Conservation (phyloP, 2,797 vertebrate species). For the Enteromius argenteus region DNA sequence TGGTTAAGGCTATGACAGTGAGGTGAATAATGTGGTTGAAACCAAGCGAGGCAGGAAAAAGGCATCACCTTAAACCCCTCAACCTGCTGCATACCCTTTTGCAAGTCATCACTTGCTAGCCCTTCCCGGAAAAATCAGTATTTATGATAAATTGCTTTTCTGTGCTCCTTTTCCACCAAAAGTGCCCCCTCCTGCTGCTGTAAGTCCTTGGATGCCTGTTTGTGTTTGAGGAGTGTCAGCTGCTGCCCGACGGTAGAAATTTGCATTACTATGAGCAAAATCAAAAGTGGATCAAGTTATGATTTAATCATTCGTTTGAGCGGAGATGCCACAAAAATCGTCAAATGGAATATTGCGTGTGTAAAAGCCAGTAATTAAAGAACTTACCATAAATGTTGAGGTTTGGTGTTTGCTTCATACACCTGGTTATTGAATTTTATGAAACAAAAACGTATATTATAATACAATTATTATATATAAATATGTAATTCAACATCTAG, state of each 20-base stretch:
- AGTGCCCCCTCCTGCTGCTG: not conserved
- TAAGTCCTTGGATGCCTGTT: not conserved
- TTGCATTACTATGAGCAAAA: slow-evolving; percentile 3
- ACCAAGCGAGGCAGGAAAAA: slow-evolving; percentile 37
- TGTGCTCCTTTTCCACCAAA: not conserved
- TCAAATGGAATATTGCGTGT: not conserved
- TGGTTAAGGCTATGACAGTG: slow-evolving; percentile 36
- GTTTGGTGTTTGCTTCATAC: no score
- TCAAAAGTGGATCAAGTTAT: slow-evolving; percentile 4
- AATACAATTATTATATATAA: not conserved
- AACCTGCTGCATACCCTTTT: slow-evolving; percentile 7
- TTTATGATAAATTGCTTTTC: not conserved
- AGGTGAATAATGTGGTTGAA: slow-evolving; percentile 53
- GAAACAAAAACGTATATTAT: not conserved
- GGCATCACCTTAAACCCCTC: slow-evolving; percentile 44
- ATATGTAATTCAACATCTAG: not conserved
- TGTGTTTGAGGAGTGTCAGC: not conserved
- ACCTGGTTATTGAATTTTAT: not conserved
- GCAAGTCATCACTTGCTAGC: not conserved
- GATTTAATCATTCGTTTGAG: not conserved
- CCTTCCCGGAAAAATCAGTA: slow-evolving; percentile 44
- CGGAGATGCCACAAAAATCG: not conserved
- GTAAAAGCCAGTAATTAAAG: not conserved
- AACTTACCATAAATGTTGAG: not conserved
- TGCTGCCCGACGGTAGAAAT: not conserved